Base-by-base conservation (phyloP, 2,797 vertebrate species). In the Simalia tracyae region DNA sequence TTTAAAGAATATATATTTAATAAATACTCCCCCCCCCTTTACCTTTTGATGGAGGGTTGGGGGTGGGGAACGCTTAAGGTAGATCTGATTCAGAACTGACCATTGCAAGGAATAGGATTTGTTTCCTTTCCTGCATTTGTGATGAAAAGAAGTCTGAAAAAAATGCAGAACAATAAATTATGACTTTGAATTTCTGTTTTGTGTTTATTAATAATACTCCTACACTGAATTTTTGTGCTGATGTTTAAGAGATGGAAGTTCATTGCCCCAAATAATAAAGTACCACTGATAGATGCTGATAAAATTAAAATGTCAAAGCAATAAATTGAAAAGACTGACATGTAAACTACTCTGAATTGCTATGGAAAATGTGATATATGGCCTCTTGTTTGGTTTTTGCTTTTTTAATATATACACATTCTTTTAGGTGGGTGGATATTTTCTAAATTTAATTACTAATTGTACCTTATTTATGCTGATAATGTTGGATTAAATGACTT, bases 281-380 rank as follows among this genome's bases (percentile, higher is more conserved):
- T 92, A 28, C 87, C 54, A 89, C 2, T 87, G 93, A 92, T 92
- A 91, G 85, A 96, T 91, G 3, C 1, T 86, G 42, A 56, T 66
- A 91, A 95, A 96, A 96, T 97, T 97, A 96, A 97, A 97, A 95
- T 94, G 93, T 95, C 94, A 93, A 15, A 96, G 93, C 64, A 93
- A 90, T 96, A 96, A 95, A 96, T 96, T 94, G 89, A 95, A 95
- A 91, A 88, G 50, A 94, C 92, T 94, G 93, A 72, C 95, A 94
- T 88, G 84, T 88, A 94, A 94, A 93, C 84, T 90, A 89, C 87
- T 68, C 63, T 17, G 36, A 93, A 88, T 95, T 88, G 57, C 86
- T 96, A 63, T 68, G 89, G 89, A 90, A 84, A 84, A 5, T 50
- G 17, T 93, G 94, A 92, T 95, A 93, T 96, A 93, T 92, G 88